A percentile compares a stretch with the other conserved stretches of the same genome.
phyloP scores from a whole-genome alignment of 2,888 invertebrate genomes.

The Trachelus tabidus region DNA sequence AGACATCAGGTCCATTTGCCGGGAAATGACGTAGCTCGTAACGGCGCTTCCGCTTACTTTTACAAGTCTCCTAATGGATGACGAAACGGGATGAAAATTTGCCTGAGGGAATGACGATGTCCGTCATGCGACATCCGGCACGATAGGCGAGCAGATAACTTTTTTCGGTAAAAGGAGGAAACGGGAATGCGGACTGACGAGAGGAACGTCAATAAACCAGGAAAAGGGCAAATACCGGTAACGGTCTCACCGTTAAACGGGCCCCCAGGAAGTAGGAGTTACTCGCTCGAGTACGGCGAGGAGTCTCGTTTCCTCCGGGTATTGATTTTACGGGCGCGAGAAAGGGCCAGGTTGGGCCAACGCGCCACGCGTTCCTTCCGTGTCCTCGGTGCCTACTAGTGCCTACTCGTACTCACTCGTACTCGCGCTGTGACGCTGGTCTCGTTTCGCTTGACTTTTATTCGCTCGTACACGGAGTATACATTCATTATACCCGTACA shows the following conservation, averaged over 20 bases:
- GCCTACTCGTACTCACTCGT: too few relatives aligned
- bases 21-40: neutral
- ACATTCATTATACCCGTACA: neutral
- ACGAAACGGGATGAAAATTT: neutral
- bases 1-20: neutral
- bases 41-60: neutral
- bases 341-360: neutral
- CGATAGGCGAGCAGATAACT: neutral
- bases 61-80: neutral
- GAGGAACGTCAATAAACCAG: neutral
- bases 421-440: neutral
- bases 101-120: neutral
- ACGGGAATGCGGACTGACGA: neutral
- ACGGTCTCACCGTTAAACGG: neutral
- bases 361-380: neutral
- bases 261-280: neutral
- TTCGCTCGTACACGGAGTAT: neutral
- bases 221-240: neutral
- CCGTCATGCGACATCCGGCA: neutral
- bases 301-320: neutral
- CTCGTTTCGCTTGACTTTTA: neutral
- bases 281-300: neutral
- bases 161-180: neutral
- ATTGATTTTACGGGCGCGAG: neutral
- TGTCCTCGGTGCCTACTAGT: neutral